phyloP scores from a whole-genome alignment of 2,888 invertebrate species.

The Drosophila mimica region DNA sequence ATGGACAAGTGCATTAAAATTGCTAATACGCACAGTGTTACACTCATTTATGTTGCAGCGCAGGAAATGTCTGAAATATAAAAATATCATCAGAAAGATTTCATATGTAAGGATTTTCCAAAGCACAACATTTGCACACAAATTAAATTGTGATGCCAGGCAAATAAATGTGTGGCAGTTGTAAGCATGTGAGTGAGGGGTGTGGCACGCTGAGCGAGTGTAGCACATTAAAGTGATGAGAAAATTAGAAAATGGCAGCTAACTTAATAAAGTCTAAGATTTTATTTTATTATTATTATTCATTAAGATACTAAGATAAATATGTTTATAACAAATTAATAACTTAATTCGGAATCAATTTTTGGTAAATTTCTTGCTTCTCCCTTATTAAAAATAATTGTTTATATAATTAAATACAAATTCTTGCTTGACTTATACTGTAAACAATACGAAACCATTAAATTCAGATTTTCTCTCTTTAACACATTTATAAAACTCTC shows the following conservation, averaged over 20 bases:
- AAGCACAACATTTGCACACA: constrained; percentile 51
- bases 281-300: too few relatives aligned
- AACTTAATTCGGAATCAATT: not conserved
- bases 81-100: constrained; percentile 24
- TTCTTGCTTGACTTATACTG: not conserved
- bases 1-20: constrained; percentile 68
- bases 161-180: constrained; percentile 10
- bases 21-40: constrained; percentile 60
- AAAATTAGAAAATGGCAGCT: not conserved
- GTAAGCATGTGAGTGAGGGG: not conserved
- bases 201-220: not conserved
- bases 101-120: constrained; percentile 34
- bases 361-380: not conserved
- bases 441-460: not conserved
- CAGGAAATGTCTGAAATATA: constrained; percentile 19
- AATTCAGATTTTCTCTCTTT: not conserved
- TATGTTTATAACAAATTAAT: not conserved
- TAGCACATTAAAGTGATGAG: constrained; percentile 8
- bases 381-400: not conserved
- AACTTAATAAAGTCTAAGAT: not conserved
- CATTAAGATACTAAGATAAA: too few relatives aligned
- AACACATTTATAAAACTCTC: not conserved
- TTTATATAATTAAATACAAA: not conserved
- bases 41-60: constrained; percentile 36
- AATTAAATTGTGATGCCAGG: constrained; percentile 39